Conservation (phyloP, 2,113 vertebrate genomes). For the Muntiacus reevesi region DNA sequence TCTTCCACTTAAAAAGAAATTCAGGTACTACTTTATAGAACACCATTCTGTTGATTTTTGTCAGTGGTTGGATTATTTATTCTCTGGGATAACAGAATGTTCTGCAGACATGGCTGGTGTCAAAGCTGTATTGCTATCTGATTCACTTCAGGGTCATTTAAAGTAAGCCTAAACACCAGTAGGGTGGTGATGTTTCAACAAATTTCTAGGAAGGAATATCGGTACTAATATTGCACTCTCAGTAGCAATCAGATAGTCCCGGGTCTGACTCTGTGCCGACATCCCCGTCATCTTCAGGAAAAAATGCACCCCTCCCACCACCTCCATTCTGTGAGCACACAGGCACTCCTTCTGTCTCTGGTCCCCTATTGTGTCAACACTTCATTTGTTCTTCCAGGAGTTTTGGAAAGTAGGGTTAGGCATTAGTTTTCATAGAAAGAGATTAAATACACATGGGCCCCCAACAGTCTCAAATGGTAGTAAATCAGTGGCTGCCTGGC, state of each 20-base stretch:
- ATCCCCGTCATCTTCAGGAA: too few relatives aligned
- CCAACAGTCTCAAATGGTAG: background rate
- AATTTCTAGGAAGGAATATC: background rate
- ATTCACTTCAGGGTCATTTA: constrained; percentile 14
- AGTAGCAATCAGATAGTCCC: too few relatives aligned
- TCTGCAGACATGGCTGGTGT: constrained; percentile 11
- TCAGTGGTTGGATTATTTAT: constrained; percentile 59
- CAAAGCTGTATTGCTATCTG: background rate
- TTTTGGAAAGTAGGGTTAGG: background rate
- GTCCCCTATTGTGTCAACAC: background rate
- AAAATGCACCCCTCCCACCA: too few relatives aligned
- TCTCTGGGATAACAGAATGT: background rate
- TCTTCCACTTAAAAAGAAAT: constrained; percentile 28
- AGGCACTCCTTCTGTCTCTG: background rate
- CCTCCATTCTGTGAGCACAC: background rate
- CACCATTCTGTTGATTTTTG: constrained; percentile 61
- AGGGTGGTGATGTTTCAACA: background rate
- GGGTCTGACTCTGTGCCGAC: too few relatives aligned
- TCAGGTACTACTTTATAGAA: background rate
- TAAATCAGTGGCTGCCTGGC: background rate
- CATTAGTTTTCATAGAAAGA: background rate
- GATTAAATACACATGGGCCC: background rate
- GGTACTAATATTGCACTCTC: too few relatives aligned
- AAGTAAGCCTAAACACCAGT: background rate
- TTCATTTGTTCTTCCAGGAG: accelerated